Conservation (phyloP, 2,888 invertebrate species). For the Tolmerus cingulatus region DNA sequence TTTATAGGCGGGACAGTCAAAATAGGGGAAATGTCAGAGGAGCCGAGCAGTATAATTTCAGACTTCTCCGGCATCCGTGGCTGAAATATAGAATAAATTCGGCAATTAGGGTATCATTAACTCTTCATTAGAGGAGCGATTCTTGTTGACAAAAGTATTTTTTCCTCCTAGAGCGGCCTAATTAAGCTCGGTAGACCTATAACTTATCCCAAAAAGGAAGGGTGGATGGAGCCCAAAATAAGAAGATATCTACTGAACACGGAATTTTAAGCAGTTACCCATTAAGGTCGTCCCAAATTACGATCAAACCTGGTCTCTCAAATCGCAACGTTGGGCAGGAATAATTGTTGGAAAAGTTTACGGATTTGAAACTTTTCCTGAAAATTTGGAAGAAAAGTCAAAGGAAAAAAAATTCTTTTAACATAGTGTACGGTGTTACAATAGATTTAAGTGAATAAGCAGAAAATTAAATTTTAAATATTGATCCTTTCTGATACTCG, state of each 20-base stretch:
- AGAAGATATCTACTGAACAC: neutral
- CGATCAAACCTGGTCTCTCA: neutral
- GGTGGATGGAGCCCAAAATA: neutral
- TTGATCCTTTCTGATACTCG: too few relatives aligned
- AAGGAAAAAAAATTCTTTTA: neutral
- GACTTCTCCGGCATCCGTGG: neutral
- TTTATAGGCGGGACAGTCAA: neutral
- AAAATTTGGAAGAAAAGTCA: neutral
- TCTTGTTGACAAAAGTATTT: neutral
- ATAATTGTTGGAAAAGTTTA: neutral
- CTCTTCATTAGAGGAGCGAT: neutral
- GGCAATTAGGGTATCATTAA: neutral
- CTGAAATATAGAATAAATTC: neutral
- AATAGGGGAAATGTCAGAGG: neutral
- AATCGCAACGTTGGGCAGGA: neutral
- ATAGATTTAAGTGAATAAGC: neutral
- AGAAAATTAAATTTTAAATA: too few relatives aligned
- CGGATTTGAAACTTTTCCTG: neutral
- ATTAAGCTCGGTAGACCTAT: neutral
- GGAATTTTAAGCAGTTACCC: neutral
- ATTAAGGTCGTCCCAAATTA: neutral
- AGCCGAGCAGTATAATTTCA: neutral
- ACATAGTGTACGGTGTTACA: neutral
- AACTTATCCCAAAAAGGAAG: neutral
- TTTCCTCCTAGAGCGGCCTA: neutral